A percentile compares a stretch with the other conserved stretches of the same genome.
phyloP scores from a whole-genome alignment of 2,888 invertebrate species.

The Rosalia funebris region DNA sequence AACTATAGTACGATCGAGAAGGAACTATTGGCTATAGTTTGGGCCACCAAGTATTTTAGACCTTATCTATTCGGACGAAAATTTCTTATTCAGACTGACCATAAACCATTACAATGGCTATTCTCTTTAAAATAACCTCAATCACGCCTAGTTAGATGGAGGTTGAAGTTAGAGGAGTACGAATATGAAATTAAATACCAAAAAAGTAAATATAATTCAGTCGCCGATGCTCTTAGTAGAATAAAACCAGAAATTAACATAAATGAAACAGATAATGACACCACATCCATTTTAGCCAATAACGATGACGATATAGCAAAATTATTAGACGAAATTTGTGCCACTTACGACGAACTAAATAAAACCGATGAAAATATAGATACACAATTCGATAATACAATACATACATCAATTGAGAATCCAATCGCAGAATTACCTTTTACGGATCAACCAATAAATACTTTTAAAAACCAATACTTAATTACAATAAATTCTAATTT shows the following conservation, averaged over 20 bases:
- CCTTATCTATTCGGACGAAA: no score
- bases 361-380: no score
- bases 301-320: not conserved
- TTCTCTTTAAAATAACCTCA: no score
- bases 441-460: not conserved
- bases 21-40: no score
- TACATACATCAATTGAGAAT: not conserved
- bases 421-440: not conserved
- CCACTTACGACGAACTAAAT: no score
- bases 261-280: not conserved
- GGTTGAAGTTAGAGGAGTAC: no score
- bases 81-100: no score
- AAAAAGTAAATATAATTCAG: not conserved
- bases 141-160: not conserved
- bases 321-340: not conserved
- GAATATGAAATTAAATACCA: no score
- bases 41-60: no score
- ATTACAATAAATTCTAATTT: not conserved
- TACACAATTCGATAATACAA: not conserved
- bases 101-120: no score
- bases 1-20: no score
- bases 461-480: not conserved
- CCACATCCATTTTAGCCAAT: not conserved
- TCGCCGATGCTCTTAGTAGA: not conserved
- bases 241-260: not conserved